Base-by-base conservation (phyloP, 1,140 invertebrate genomes). In the Centruroides sculpturatus region DNA sequence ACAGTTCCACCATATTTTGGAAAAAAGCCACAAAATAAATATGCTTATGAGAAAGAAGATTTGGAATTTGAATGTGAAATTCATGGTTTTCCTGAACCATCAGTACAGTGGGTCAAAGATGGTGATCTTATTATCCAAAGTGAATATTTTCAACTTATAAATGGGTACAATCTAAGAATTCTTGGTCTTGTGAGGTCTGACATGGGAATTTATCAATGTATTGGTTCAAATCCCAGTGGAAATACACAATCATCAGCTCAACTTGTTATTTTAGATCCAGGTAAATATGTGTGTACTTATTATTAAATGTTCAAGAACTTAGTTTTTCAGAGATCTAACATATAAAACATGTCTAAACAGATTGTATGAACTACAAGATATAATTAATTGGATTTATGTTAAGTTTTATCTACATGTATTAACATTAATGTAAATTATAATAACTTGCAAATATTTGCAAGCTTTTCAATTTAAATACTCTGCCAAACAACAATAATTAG, bases 141-240 rank as follows among this genome's bases (percentile, higher is more conserved):
- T 68, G 87, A 92, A 66, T 97, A 98, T 71, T 92, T 97, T 77
- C 72, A 89, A 82, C 63, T 83, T 55, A 71, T 77, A 3, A 74
- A 75, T 62, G 76, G 76, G n/a, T 72, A 86, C 68, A 87, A 89
- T 74, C 78, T 98, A 59, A 82, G 86, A 67, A 97, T 98, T 70
- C 84, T 93, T 61, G 94, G 94, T 11, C 78, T 97, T 52, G 79
- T 98, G 59, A 72, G 76, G 48, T 82, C 85, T 62, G 94, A 98
- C 77, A 83, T 87, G 51, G 94, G 92, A 49, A 85, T 97, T 75
- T 98, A 97, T 74, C 92, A 97, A 75, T 98, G 94, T 76, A 79
- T 90, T 57, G 93, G 87, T 11, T 76, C 79, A 12, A 97, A 96
- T 75, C 75, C 83, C 3, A 87, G 87, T 10, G 92, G 92, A 54